phyloP scores from a whole-genome alignment of 2,797 vertebrate genomes.

The Pseudomugil gertrudae region DNA sequence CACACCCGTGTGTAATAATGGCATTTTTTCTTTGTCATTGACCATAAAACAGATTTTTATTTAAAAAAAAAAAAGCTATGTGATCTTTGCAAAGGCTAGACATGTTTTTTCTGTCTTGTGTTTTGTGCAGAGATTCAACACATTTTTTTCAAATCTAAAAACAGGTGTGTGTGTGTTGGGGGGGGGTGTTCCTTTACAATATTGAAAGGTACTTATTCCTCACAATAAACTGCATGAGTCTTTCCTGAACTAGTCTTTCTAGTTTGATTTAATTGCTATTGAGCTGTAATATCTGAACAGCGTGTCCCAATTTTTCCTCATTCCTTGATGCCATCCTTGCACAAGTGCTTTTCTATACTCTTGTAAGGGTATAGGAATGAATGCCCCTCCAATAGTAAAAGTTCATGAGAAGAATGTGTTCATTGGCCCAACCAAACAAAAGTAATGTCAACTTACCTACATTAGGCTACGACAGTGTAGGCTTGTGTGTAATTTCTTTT shows the following conservation, averaged over 20 bases:
- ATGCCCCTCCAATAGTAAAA: slow-evolving; percentile 27
- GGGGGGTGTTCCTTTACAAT: no score
- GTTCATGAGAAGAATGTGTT: slow-evolving; percentile 48
- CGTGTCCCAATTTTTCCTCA: slow-evolving; percentile 16
- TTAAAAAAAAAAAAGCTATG: no score
- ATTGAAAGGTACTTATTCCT: no score
- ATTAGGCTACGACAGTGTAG: slow-evolving; percentile 9
- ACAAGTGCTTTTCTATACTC: slow-evolving; percentile 42
- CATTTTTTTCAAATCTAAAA: no score
- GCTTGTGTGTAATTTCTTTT: slow-evolving; percentile 3
- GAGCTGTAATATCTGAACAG: neutral
- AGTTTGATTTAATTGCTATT: slow-evolving; percentile 3
- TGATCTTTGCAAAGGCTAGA: neutral
- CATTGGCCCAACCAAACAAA: slow-evolving; percentile 36
- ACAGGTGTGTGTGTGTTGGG: no score
- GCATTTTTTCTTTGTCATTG: neutral
- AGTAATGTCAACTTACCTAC: slow-evolving; percentile 3
- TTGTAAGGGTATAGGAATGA: neutral
- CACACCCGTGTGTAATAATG: neutral
- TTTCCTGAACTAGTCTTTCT: neutral
- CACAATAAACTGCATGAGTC: no score
- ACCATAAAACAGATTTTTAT: neutral
- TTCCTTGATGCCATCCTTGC: slow-evolving; percentile 25
- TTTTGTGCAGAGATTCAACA: neutral
- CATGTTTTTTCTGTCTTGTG: neutral